Evolutionary conservation across 2,888 invertebrate species (phyloP), one percentile per base, ranked within the genome.

Genomic region (Loripinus fragilis): DNA sequence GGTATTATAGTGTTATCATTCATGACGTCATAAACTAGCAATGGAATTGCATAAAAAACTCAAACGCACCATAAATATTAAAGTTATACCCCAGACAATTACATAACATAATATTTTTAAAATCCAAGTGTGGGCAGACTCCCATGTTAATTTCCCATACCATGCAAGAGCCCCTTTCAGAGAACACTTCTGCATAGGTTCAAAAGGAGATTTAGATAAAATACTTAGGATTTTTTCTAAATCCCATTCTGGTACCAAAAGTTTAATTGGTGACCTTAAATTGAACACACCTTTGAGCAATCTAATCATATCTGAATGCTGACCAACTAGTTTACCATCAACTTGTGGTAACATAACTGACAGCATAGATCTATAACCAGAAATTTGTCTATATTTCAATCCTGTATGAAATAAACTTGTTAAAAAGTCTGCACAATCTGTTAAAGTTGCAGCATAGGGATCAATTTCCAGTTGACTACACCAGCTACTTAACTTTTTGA

Each of bases 381-480:
- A 35, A 48, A 48, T 70, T 2, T 48, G 48, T 17, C 55, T 23
- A 52, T 60, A 70, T 23, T 35, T n/a, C 35, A 41, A 33, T 33
- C 74, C 73, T 48, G 23, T 2, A 10, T 72, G 30, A 74, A 68
- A 68, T 10, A 74, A 35, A 48, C 30, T 42, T 33, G 78, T 60
- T 23, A 79, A 65, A 74, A 77, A 74, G 20, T 74, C 67, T 72
- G 67, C 71, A 45, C 79, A 45, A 15, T 82, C 55, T 20, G 15
- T 48, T 48, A 83, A 55, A 78, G 76, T 41, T 33, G 76, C 74
- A 30, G 52, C n/a, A 80, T 50, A 48, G 25, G 77, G 66, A 79
- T 78, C 75, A 70, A 80, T 74, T 70, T 80, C 35, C 76, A 68
- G 50, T 79, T 50, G 10, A 80, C 41, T n/a, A 79, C 78, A 86